These are phyloP conservation scores for Amblyteles armatorius DNA, from an alignment of 2,888 invertebrate species.

Conservation along the genomic window DNA sequence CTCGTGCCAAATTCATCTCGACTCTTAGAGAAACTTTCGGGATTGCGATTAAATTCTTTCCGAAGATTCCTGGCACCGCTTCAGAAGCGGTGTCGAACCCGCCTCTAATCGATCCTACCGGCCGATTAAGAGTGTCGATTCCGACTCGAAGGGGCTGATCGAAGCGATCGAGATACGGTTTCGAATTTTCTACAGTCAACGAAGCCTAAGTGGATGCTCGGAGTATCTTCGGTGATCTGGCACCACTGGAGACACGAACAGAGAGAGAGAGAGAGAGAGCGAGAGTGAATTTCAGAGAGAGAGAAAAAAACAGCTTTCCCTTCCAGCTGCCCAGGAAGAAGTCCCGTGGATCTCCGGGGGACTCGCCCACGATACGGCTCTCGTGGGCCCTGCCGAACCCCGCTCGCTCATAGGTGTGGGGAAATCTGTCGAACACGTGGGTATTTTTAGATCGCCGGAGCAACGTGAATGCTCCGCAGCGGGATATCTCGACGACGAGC, in stretches of 20 bases:
- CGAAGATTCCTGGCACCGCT: conserved; percentile 56
- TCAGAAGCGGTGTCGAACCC: conserved; percentile 42
- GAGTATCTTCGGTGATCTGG: conserved; percentile 1
- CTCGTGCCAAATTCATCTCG: conserved; percentile 65
- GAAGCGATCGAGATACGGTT: background rate
- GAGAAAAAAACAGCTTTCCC: conserved; percentile 20
- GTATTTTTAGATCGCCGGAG: conserved; percentile 70
- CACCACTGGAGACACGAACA: conserved; percentile 7
- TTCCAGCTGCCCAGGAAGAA: conserved; percentile 14
- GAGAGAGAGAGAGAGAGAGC: background rate
- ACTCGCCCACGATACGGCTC: conserved; percentile 32
- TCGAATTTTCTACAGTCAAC: background rate
- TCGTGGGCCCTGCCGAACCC: conserved; percentile 34
- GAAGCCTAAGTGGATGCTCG: background rate
- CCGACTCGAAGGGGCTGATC: background rate
- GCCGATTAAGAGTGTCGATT: conserved; percentile 4
- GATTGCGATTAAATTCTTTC: conserved; percentile 42
- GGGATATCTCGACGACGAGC: conserved; percentile 41
- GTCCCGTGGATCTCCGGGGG: conserved; percentile 27
- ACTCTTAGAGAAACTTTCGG: conserved; percentile 25
- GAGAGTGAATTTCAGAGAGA: background rate
- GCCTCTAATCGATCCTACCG: conserved; percentile 2
- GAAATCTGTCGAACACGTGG: conserved; percentile 71
- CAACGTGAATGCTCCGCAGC: conserved; percentile 49
- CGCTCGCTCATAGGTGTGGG: conserved; percentile 24